A percentile compares a stretch with the other conserved stretches of the same genome.
Evolutionary conservation across 2,888 invertebrate genomes (phyloP).

Genomic region (Sialis fuliginosa): DNA sequence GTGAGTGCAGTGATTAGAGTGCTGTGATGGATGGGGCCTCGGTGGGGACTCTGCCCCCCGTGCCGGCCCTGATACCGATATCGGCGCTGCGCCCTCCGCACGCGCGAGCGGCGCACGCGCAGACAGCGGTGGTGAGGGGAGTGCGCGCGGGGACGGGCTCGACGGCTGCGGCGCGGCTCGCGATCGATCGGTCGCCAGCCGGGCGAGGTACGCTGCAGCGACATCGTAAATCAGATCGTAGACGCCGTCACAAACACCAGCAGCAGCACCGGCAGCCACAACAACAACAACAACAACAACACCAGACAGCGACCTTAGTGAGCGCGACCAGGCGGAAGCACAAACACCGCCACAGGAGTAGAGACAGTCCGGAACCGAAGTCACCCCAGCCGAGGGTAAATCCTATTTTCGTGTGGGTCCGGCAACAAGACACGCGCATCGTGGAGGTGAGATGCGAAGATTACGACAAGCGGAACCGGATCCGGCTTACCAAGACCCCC

Average conservation of each 20-base stretch:
- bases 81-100: conserved; percentile 19
- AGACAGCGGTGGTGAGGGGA: conserved; percentile 11
- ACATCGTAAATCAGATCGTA: conserved; percentile 27
- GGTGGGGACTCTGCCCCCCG: conserved; percentile 22
- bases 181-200: conserved; percentile 19
- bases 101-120: conserved; percentile 10
- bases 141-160: conserved; percentile 8
- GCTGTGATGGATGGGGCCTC: conserved; percentile 12
- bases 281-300: conserved; percentile 11
- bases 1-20: conserved; percentile 3
- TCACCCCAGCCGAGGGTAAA: conserved; percentile 45
- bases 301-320: conserved; percentile 9
- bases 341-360: conserved; percentile 10
- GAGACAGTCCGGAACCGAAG: conserved; percentile 16
- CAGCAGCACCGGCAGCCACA: conserved; percentile 11
- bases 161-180: conserved; percentile 3
- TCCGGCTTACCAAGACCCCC: conserved; percentile 63
- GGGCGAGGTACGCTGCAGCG: conserved; percentile 25
- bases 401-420: conserved; percentile 74
- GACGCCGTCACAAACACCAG: conserved; percentile 16
- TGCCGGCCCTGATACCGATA: conserved; percentile 27
- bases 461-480: conserved; percentile 71
- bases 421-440: conserved; percentile 61
- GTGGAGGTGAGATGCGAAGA: conserved; percentile 75
- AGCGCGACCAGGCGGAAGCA: conserved; percentile 13